A percentile compares a stretch with the other conserved stretches of the same genome.
Evolutionary conservation across 2,888 invertebrate genomes (phyloP).

Genomic region (Drosophila suboccidentalis): DNA sequence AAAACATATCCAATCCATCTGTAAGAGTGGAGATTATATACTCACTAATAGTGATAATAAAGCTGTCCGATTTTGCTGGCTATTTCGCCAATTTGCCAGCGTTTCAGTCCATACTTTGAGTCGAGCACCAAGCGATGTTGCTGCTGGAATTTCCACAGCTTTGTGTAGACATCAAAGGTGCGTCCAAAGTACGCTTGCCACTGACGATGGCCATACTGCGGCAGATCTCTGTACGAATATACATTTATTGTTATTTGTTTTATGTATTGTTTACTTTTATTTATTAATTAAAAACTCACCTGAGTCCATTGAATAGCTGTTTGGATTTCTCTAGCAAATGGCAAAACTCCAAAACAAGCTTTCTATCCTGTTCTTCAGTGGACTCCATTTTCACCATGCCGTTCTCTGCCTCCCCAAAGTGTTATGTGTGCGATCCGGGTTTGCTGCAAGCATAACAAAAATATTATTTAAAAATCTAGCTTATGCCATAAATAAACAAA

Average conservation of each 20-base stretch:
- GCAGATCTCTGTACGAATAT: conserved; percentile 91
- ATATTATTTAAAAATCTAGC: conserved; percentile 14
- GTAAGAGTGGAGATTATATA: conserved; percentile 57
- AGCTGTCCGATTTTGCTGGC: conserved; percentile 99
- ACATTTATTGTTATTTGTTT: not conserved
- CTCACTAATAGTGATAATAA: conserved; percentile 99
- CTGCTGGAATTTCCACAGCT: conserved; percentile 99
- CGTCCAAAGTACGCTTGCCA: conserved; percentile 99
- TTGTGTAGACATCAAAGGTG: conserved; percentile 98
- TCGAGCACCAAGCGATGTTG: conserved; percentile 96
- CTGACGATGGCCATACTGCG: conserved; percentile 98
- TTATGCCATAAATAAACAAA: conserved; percentile 46
- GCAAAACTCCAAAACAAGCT: conserved; percentile 97
- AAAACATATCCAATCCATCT: too few species aligned
- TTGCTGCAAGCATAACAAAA: conserved; percentile 64
- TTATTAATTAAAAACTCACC: conserved; percentile 86
- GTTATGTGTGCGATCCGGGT: conserved; percentile 83
- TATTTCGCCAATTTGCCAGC: conserved; percentile 99
- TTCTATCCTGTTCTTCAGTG: conserved; percentile 94
- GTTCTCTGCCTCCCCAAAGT: conserved; percentile 84
- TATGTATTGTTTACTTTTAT: not conserved
- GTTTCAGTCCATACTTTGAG: conserved; percentile 96
- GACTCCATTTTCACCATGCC: conserved; percentile 91
- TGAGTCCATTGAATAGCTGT: conserved; percentile 97
- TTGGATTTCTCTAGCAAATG: conserved; percentile 98